Evolutionary conservation across 2,888 invertebrate genomes (phyloP).

Genomic region (Macrosiphum euphorbiae): DNA sequence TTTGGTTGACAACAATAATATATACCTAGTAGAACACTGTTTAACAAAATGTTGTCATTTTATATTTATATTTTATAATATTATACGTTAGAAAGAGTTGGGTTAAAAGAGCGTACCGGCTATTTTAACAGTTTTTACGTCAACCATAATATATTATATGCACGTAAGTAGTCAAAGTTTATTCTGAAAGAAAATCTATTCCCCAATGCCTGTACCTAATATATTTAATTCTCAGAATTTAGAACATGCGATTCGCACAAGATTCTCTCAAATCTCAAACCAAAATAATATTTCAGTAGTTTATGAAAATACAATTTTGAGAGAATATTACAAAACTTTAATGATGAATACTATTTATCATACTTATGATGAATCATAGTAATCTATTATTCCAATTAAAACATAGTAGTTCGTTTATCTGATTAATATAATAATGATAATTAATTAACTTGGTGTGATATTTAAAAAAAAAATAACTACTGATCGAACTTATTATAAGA

Average conservation of each 20-base stretch:
- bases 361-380: background rate
- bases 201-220: background rate
- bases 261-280: background rate
- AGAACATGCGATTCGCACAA: background rate
- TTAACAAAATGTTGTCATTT: background rate
- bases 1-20: background rate
- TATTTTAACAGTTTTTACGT: constrained; percentile 13
- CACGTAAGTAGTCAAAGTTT: background rate
- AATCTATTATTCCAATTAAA: background rate
- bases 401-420: background rate
- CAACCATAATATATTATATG: background rate
- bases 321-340: background rate
- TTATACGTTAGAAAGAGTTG: background rate
- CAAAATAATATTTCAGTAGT: background rate
- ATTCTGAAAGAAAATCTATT: constrained; percentile 36
- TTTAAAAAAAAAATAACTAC: background rate
- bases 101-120: background rate
- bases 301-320: background rate
- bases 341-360: background rate
- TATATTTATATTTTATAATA: background rate
- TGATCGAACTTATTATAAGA: background rate
- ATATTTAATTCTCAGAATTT: constrained; percentile 33
- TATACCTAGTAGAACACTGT: background rate
- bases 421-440: background rate
- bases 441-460: background rate